Conservation (phyloP, 1,140 invertebrate genomes). For the Monomorium pharaonis region DNA sequence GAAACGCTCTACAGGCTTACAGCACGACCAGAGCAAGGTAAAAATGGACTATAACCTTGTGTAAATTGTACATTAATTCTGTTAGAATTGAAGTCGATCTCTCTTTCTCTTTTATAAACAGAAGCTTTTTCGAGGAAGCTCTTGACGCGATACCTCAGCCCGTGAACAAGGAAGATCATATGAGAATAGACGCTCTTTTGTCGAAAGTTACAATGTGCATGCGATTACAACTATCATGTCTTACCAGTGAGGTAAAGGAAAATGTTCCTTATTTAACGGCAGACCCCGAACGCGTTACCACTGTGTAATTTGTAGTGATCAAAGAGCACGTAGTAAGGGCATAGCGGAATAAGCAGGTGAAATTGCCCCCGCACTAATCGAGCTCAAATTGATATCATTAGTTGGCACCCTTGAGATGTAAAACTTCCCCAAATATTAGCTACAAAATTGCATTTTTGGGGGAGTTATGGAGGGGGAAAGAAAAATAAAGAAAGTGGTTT, state of each 20-base stretch:
- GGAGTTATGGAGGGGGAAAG: too few species aligned
- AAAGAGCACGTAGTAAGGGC: not conserved
- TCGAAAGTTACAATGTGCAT: constrained; percentile 80
- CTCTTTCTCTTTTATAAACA: constrained; percentile 70
- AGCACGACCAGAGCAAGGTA: constrained; percentile 86
- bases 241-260: constrained; percentile 69
- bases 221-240: constrained; percentile 82
- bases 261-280: constrained; percentile 52
- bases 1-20: constrained; percentile 85
- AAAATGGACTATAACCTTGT: constrained; percentile 37
- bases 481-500: too few species aligned
- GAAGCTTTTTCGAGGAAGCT: constrained; percentile 87
- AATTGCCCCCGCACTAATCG: too few species aligned
- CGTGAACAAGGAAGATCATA: constrained; percentile 81
- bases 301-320: constrained; percentile 64
- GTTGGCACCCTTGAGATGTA: too few species aligned
- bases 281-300: constrained; percentile 74
- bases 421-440: too few species aligned
- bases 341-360: too few species aligned
- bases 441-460: too few species aligned
- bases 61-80: not conserved
- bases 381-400: too few species aligned
- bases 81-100: not conserved
- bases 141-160: constrained; percentile 87
- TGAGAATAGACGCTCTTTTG: constrained; percentile 79